phyloP scores from a whole-genome alignment of 2,888 invertebrate species.

The Eupithecia pulchellata region DNA sequence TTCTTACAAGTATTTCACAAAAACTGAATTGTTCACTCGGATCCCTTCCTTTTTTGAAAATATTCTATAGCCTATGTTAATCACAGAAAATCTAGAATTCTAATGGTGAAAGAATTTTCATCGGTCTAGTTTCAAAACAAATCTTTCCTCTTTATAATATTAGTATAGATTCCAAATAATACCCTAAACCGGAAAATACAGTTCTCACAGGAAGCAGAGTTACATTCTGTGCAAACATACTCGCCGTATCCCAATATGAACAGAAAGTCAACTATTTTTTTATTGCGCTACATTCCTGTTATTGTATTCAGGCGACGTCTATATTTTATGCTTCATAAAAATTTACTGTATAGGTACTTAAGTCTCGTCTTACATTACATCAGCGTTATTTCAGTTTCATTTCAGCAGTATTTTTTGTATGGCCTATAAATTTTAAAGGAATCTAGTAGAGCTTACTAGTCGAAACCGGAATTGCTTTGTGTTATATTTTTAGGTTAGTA shows the following conservation, averaged over 20 bases:
- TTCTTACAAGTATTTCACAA: too few species aligned
- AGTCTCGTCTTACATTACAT: constrained; percentile 56
- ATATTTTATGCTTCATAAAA: constrained; percentile 64
- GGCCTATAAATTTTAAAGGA: constrained; percentile 36
- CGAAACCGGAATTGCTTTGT: constrained; percentile 11
- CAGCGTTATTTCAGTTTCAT: constrained; percentile 56
- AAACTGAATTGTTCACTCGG: too few species aligned
- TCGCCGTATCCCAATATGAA: constrained; percentile 39
- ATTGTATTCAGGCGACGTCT: constrained; percentile 55
- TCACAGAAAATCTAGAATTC: too few species aligned
- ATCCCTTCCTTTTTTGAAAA: too few species aligned
- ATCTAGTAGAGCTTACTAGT: constrained; percentile 20
- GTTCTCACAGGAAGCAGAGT: constrained; percentile 24
- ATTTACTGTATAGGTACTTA: constrained; percentile 58
- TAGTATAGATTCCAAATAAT: constrained; percentile 29
- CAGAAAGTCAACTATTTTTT: constrained; percentile 50
- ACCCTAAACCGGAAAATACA: constrained; percentile 14
- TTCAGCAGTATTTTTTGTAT: constrained; percentile 50
- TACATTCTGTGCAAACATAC: constrained; percentile 41
- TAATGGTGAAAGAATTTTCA: too few species aligned
- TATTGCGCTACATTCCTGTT: constrained; percentile 54
- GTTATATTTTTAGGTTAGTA: background rate
- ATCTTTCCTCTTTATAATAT: background rate
- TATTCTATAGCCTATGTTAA: too few species aligned
- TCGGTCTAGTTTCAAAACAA: too few species aligned